Conservation (phyloP, 2,113 vertebrate species). For the Microtus oregoni region DNA sequence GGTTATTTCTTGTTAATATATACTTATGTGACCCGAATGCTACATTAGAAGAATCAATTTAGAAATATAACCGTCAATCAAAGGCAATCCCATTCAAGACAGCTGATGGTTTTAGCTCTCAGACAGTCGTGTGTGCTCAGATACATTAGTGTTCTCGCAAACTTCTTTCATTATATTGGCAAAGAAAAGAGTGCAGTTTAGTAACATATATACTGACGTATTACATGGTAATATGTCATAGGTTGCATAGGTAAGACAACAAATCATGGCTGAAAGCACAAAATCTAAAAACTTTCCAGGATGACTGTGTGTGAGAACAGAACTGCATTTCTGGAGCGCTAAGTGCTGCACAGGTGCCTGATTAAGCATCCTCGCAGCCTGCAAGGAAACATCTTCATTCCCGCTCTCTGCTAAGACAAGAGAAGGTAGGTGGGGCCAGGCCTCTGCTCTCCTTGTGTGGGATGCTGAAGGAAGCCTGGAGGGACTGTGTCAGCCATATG, state of each 20-base stretch:
- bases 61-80: conserved; percentile 63
- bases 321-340: conserved; percentile 3
- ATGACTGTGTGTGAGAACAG: not conserved
- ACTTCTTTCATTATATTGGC: conserved; percentile 20
- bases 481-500: not conserved
- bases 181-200: conserved; percentile 40
- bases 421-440: not conserved
- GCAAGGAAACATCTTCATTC: not conserved
- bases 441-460: not conserved
- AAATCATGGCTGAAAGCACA: conserved; percentile 34
- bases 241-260: conserved; percentile 53
- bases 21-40: conserved; percentile 29
- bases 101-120: conserved; percentile 52
- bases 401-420: not conserved
- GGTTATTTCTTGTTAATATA: conserved; percentile 33
- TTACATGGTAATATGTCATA: not conserved
- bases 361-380: conserved; percentile 12
- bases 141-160: conserved; percentile 28
- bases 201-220: not conserved
- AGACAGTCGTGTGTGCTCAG: conserved; percentile 35
- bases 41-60: conserved; percentile 59
- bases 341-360: not conserved
- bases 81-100: conserved; percentile 49
- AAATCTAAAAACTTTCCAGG: conserved; percentile 48
- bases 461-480: not conserved